Evolutionary conservation across 2,113 vertebrate genomes (phyloP), one percentile per base, ranked within the genome.

Genomic region (Vombatus ursinus): DNA sequence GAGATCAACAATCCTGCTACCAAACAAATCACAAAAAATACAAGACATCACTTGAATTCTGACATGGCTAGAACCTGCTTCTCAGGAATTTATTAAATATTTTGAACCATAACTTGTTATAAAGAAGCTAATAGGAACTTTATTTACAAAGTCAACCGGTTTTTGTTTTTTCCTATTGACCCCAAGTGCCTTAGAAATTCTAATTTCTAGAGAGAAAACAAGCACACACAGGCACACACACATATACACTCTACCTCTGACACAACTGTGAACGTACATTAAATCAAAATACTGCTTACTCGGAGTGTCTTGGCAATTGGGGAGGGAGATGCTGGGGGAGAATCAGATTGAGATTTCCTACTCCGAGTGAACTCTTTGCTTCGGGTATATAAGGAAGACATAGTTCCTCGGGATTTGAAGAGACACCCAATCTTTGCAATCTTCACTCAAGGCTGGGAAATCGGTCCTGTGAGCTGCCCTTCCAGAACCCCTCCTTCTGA

Each of bases 311-410:
- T 99, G 98, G 99, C 99, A 77, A 99, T 99, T 90, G 99, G 99
- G 97, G 99, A 99, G 94, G 99, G 99, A 97, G 99, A 99, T 77
- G 99, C 99, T 0, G 99, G 99, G 84, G 99, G 99, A 48, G 99
- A 99, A 91, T 99, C 99, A 95, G 99, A 99, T 98, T 99, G 98
- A 90, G 99, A 99, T 98, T 99, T 99, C 98, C 99, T 99, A 98
- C 98, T 99, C 97, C 99, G 99, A 52, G 99, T 98, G 89, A 99
- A 99, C 19, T 99, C 99, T 98, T 99, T 99, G 98, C 98, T 99
- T 97, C 99, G 99, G 26, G 98, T 98, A 98, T 99, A 99, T 96
- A 99, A 97, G 95, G 99, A 99, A 92, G 99, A 99, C 99, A 99
- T 99, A 97, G 97, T 96, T 98, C 98, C 95, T 95, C 89, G 0